A percentile compares a stretch with the other conserved stretches of the same genome.
phyloP scores from a whole-genome alignment of 2,888 invertebrate genomes.

The Agonum fuliginosum region DNA sequence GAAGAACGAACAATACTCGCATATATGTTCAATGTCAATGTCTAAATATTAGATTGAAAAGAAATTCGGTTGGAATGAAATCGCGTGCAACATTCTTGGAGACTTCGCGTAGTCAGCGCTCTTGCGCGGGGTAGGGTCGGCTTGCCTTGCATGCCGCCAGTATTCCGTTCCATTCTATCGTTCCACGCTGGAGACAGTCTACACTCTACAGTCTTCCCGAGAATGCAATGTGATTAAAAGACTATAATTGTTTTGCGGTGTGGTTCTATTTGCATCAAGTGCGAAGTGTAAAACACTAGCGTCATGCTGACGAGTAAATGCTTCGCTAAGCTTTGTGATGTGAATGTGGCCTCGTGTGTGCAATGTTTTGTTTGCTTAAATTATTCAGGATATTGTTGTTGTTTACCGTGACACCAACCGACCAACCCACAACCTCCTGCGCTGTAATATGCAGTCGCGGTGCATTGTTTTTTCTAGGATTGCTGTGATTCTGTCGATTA shows the following conservation, averaged over 20 bases:
- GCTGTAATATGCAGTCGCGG: not conserved
- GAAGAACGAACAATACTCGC: too few relatives aligned
- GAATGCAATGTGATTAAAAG: slow-evolving; percentile 72
- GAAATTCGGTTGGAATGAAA: slow-evolving; percentile 43
- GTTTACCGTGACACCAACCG: slow-evolving; percentile 35
- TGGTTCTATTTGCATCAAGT: slow-evolving; percentile 61
- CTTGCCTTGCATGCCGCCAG: slow-evolving; percentile 25
- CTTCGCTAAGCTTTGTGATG: slow-evolving; percentile 41
- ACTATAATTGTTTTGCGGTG: slow-evolving; percentile 72
- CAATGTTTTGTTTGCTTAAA: slow-evolving; percentile 47
- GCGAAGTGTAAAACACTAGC: slow-evolving; percentile 51
- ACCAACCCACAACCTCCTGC: not conserved
- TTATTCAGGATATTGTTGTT: slow-evolving; percentile 49
- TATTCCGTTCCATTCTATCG: not conserved
- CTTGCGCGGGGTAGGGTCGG: not conserved
- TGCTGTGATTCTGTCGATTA: not conserved
- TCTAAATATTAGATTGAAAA: slow-evolving; percentile 43
- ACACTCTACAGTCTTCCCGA: slow-evolving; percentile 67
- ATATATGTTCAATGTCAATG: slow-evolving; percentile 16
- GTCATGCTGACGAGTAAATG: slow-evolving; percentile 51
- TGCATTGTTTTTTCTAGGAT: slow-evolving; percentile 29
- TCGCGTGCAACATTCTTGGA: slow-evolving; percentile 41
- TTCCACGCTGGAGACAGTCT: not conserved
- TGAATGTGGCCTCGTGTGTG: slow-evolving; percentile 40
- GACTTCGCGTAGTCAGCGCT: slow-evolving; percentile 15